Percentiles rank a stretch among this genome's conserved stretches.
Evolutionary conservation across 2,113 vertebrate species (phyloP).

Genomic region (Lepisosteus oculatus): DNA sequence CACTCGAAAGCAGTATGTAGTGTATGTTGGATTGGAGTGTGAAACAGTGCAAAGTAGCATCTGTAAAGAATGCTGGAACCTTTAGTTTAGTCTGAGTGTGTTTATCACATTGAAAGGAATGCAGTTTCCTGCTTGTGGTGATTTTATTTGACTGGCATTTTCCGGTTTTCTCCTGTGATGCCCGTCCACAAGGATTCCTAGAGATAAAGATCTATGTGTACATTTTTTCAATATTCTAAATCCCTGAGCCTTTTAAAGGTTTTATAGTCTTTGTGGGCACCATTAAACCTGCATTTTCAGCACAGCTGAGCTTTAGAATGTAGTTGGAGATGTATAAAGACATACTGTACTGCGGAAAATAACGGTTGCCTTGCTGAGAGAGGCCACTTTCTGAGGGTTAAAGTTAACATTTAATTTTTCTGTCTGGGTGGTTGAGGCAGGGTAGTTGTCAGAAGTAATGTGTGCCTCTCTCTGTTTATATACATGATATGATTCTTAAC

Average conservation of each 20-base stretch:
- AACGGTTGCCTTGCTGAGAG: neutral
- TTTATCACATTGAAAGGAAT: too few species aligned
- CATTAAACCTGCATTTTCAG: too few species aligned
- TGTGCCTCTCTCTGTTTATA: neutral
- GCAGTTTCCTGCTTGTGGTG: too few species aligned
- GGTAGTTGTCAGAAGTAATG: neutral
- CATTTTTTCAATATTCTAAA: too few species aligned
- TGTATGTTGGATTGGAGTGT: neutral
- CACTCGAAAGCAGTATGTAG: constrained; percentile 61
- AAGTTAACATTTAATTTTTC: neutral
- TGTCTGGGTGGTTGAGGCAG: neutral
- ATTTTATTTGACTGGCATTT: too few species aligned
- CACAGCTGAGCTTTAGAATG: too few species aligned
- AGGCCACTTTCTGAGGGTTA: neutral
- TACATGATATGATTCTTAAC: neutral
- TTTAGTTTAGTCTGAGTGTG: neutral
- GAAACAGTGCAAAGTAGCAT: neutral
- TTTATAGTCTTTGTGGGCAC: too few species aligned
- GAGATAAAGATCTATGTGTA: too few species aligned
- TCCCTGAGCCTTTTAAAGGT: too few species aligned
- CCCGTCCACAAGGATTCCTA: too few species aligned
- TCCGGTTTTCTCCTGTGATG: too few species aligned
- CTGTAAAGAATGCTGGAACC: neutral
- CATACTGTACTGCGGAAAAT: too few species aligned
- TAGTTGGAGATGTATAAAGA: neutral